Conservation (phyloP, 2,113 vertebrate species). For the Apodemus speciosus region DNA sequence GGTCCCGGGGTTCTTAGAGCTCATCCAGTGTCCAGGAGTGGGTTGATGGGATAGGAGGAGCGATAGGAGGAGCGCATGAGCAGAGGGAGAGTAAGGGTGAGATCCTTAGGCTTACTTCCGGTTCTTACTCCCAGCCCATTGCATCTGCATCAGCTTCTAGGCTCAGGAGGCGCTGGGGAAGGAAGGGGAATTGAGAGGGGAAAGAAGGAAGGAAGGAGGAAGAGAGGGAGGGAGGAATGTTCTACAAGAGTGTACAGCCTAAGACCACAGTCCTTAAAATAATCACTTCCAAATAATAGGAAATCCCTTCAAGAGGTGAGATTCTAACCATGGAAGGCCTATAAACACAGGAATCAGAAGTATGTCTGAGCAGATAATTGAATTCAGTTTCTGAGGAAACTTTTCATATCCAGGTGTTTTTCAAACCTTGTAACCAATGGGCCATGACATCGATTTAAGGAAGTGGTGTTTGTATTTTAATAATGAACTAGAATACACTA, state of each 20-base stretch:
- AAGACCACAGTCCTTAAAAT: not conserved
- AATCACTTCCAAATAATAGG: conserved; percentile 2
- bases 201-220: not conserved
- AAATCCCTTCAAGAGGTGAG: conserved; percentile 44
- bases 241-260: not conserved
- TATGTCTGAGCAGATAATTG: not conserved
- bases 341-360: not conserved
- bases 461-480: conserved; percentile 3
- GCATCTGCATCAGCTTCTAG: not conserved
- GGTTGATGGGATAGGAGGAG: not conserved
- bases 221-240: not conserved
- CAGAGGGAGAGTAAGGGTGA: not conserved
- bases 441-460: not conserved
- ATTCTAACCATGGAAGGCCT: not conserved
- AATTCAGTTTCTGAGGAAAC: conserved; percentile 10
- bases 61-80: not conserved
- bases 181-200: not conserved
- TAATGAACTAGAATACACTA: not conserved
- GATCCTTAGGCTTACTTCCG: not conserved
- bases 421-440: not conserved
- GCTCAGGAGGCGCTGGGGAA: not conserved
- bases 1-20: not conserved
- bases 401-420: not conserved
- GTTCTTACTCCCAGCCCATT: not conserved
- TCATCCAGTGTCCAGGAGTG: not conserved